Conservation (phyloP, 2,888 invertebrate genomes). For the Acrocera orbiculus region DNA sequence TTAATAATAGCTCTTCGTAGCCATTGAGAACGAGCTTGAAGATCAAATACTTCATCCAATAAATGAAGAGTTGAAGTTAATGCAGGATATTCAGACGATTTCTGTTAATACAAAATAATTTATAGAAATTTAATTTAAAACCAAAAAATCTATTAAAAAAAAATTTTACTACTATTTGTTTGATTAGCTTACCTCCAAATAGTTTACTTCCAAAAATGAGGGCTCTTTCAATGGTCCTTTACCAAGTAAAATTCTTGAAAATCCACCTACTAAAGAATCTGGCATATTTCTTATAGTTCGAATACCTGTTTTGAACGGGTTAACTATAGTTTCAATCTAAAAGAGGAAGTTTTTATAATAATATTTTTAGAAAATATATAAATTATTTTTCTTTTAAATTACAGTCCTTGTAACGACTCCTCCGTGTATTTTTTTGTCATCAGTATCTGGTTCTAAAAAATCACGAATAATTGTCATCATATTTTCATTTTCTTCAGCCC, state of each 20-base stretch:
- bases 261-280: slow-evolving; percentile 44
- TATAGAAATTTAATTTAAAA: too few relatives aligned
- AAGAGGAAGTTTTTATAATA: not conserved
- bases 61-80: slow-evolving; percentile 58
- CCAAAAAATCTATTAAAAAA: not conserved
- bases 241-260: slow-evolving; percentile 44
- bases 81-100: slow-evolving; percentile 49
- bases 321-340: slow-evolving; percentile 31
- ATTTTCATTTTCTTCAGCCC: slow-evolving; percentile 38
- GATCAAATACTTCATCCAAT: slow-evolving; percentile 73
- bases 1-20: slow-evolving; percentile 57
- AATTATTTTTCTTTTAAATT: slow-evolving; percentile 10
- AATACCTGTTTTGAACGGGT: slow-evolving; percentile 53
- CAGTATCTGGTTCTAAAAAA: slow-evolving; percentile 52
- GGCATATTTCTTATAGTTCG: slow-evolving; percentile 61
- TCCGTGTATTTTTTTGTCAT: slow-evolving; percentile 43
- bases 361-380: not conserved
- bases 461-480: slow-evolving; percentile 33
- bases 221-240: slow-evolving; percentile 28
- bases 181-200: slow-evolving; percentile 11
- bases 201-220: slow-evolving; percentile 11
- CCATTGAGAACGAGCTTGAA: slow-evolving; percentile 68
- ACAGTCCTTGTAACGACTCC: slow-evolving; percentile 42
- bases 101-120: slow-evolving; percentile 9
- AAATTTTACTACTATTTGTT: too few relatives aligned